These are phyloP conservation scores for Hydropsyche betteni DNA, from an alignment of 2,888 invertebrate genomes.

Conservation along the genomic window DNA sequence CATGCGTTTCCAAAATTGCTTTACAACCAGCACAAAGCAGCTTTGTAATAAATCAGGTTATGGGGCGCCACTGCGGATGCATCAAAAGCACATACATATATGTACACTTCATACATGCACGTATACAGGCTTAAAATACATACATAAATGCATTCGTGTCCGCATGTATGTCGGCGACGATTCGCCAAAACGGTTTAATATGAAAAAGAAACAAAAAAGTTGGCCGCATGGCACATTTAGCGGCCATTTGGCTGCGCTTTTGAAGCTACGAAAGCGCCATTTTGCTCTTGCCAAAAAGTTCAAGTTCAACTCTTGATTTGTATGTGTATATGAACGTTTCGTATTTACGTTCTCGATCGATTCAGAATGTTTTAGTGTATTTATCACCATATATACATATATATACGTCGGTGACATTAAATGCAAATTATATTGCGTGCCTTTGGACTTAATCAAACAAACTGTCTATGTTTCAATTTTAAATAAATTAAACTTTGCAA, in stretches of 20 bases:
- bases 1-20: no score
- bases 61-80: no score
- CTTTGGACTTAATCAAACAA: no score
- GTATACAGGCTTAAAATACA: background rate
- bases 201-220: conserved; percentile 8
- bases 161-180: background rate
- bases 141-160: background rate
- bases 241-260: conserved; percentile 31
- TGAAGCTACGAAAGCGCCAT: conserved; percentile 25
- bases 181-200: conserved; percentile 31
- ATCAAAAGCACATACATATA: no score
- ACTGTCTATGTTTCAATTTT: no score
- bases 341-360: background rate
- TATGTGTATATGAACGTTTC: background rate
- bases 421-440: no score
- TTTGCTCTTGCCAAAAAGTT: conserved; percentile 40
- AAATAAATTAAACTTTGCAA: no score
- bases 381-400: no score
- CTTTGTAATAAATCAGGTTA: no score
- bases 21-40: no score
- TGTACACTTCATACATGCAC: background rate
- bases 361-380: no score
- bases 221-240: conserved; percentile 10
- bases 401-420: no score
- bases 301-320: conserved; percentile 33